Base-by-base conservation (phyloP, 2,888 invertebrate genomes). In the Silvanus unidentatus region DNA sequence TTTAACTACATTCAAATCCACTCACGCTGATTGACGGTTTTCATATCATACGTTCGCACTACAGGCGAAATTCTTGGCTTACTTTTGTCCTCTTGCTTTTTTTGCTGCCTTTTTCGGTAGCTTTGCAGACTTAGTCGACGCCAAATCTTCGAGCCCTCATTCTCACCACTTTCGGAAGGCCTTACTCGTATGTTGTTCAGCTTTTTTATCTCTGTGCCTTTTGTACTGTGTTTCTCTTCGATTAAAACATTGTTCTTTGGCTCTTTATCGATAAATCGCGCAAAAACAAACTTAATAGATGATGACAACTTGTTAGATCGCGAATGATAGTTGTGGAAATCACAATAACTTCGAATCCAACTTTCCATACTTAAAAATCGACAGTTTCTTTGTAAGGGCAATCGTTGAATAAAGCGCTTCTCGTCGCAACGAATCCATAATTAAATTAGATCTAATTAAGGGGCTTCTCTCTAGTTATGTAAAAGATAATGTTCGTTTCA, bases 31-130 rank as follows among this genome's bases (percentile, higher is more conserved):
- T 40, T 42, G 8, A 46, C 34, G 11, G 42, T 39, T 9, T 53
- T 45, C 47, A 57, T 63, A 45, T 65, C 62, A 44, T 65, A 66
- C 16, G 65, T 63, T 13, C 58, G 54, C 44, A 66, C 47, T 28
- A 66, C 65, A 15, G 54, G 55, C 3, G 66, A 58, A 44, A 65
- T 53, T 28, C 61, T 50, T 1, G 64, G 63, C 44, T 59, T 59
- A 42, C 43, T 55, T 43, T 57, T 56, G 16, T 62, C 56, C 32
- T 59, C 55, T 32, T 53, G 50, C 34, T 50, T 55, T 32, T 55
- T 56, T 32, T 60, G 55, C 35, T 46, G 54, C 11, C 57, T 54
- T 45, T 55, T 55, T 27, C 53, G 52, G 22, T 59, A 60, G 43
- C 56, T 63, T 40, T 59, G 53, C 11, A 59, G 39, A 48, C 63